Conservation (phyloP, 2,888 invertebrate species). For the Lepidochrysops patricia region DNA sequence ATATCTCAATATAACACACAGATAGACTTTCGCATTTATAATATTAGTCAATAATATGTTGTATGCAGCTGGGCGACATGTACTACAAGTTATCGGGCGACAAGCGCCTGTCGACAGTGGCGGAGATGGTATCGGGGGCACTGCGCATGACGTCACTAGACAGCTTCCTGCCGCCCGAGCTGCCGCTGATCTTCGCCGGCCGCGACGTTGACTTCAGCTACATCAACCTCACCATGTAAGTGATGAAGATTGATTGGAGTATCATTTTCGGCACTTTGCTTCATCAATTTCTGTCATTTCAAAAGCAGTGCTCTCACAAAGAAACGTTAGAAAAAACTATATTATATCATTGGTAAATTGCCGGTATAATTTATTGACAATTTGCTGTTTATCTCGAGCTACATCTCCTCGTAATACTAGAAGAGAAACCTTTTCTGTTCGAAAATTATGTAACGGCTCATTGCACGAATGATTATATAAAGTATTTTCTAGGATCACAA, state of each 20-base stretch:
- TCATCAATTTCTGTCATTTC: not conserved
- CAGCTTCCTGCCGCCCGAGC: conserved; percentile 63
- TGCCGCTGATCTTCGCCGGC: conserved; percentile 38
- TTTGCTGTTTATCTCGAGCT: too few relatives aligned
- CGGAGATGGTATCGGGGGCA: conserved; percentile 53
- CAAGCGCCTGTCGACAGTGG: conserved; percentile 50
- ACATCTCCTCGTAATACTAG: too few relatives aligned
- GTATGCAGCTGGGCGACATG: conserved; percentile 54
- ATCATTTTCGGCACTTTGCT: not conserved
- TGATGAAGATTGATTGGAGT: not conserved
- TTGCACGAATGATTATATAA: not conserved
- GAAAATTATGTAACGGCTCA: too few relatives aligned
- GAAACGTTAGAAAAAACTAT: too few relatives aligned
- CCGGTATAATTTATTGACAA: too few relatives aligned
- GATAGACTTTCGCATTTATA: too few relatives aligned
- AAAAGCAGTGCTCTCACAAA: too few relatives aligned
- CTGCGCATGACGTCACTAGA: conserved; percentile 53
- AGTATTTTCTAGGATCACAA: conserved; percentile 45
- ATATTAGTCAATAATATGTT: too few relatives aligned
- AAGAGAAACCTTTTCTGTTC: too few relatives aligned
- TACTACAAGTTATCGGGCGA: conserved; percentile 67
- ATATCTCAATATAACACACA: too few relatives aligned
- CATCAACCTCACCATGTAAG: conserved; percentile 54
- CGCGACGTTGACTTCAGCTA: conserved; percentile 50
- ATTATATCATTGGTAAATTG: too few relatives aligned